Conservation (phyloP, 35 echinoderm and acorn worm genomes). For the Heliocidaris erythrogramma region DNA sequence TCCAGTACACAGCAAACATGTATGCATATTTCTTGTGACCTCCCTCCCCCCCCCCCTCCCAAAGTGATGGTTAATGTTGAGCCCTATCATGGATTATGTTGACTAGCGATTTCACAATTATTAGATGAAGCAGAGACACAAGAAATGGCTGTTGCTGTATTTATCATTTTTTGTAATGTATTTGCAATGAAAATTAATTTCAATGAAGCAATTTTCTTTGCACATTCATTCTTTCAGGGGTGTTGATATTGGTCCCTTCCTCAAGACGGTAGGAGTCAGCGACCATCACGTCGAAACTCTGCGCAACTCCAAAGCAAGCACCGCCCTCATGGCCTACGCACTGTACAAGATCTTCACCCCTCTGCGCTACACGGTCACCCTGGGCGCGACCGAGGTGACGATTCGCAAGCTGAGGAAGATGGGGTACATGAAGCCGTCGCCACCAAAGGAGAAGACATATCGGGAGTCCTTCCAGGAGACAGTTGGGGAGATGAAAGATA, state of each 20-base stretch:
- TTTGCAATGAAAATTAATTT: no score
- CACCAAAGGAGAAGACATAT: conserved; percentile 88
- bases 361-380: conserved; percentile 86
- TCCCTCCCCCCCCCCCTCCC: no score
- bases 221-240: conserved; percentile 56
- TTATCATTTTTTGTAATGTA: no score
- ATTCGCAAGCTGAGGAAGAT: conserved; percentile 69
- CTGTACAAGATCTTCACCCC: conserved; percentile 97
- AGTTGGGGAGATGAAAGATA: conserved; percentile 73
- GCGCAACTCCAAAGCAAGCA: conserved; percentile 84
- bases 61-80: no score
- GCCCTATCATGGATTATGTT: no score
- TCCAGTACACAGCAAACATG: no score
- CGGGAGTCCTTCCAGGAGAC: conserved; percentile 86
- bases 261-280: conserved; percentile 79
- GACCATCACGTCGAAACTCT: conserved; percentile 78
- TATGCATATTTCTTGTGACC: no score
- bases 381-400: conserved; percentile 84
- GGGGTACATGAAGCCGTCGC: conserved; percentile 75
- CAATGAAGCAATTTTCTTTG: neutral
- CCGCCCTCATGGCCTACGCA: conserved; percentile 88
- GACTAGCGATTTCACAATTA: no score
- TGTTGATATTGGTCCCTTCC: conserved; percentile 83
- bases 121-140: no score
- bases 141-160: no score